A percentile compares a stretch with the other conserved stretches of the same genome.
phyloP scores from a whole-genome alignment of 2,888 invertebrate species.

The Neoitamus cyanurus region DNA sequence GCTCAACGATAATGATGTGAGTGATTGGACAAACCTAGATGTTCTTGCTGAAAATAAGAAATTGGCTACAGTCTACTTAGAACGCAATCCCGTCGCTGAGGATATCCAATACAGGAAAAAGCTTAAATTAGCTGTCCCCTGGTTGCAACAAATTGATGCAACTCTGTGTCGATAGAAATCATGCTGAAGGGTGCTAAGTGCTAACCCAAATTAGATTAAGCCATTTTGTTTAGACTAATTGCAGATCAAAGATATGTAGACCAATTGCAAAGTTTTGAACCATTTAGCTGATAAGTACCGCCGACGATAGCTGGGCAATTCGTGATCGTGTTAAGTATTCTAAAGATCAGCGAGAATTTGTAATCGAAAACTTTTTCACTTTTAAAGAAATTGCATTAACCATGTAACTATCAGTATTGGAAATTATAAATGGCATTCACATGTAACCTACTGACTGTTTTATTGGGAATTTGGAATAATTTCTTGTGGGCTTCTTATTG shows the following conservation, averaged over 20 bases:
- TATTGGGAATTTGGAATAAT: background rate
- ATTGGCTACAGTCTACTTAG: constrained; percentile 88
- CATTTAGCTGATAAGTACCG: background rate
- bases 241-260: background rate
- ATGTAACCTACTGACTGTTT: background rate
- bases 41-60: constrained; percentile 75
- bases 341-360: background rate
- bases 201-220: background rate
- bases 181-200: background rate
- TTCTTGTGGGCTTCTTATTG: too few species aligned
- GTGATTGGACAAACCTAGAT: constrained; percentile 87
- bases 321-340: background rate
- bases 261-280: background rate
- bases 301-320: background rate
- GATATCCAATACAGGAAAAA: constrained; percentile 92
- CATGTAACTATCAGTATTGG: background rate
- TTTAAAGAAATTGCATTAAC: background rate
- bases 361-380: background rate
- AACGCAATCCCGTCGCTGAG: constrained; percentile 87
- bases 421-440: background rate
- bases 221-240: background rate
- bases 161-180: constrained; percentile 74
- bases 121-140: constrained; percentile 85
- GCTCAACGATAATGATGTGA: constrained; percentile 91
- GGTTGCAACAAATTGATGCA: constrained; percentile 92